phyloP scores from a whole-genome alignment of 2,797 vertebrate genomes.

The Lycodopsis pacificus region DNA sequence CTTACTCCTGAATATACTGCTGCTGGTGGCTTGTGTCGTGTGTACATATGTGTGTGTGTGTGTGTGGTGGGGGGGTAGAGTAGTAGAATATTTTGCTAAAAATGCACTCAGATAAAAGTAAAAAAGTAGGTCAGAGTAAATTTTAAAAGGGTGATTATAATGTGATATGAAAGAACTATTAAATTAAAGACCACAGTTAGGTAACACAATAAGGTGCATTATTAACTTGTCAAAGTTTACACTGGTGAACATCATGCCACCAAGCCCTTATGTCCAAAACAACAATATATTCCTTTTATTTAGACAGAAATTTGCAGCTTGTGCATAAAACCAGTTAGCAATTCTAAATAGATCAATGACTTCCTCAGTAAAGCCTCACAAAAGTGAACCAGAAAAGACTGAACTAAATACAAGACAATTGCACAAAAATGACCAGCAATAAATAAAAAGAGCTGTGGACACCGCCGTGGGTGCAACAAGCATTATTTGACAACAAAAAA shows the following conservation, averaged over 20 bases:
- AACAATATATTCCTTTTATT: not conserved
- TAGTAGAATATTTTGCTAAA: not conserved
- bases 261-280: not conserved
- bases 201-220: not conserved
- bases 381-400: not conserved
- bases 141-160: not conserved
- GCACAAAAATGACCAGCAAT: not conserved
- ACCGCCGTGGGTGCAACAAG: not conserved
- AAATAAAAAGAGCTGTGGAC: not conserved
- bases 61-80: not conserved
- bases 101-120: not conserved
- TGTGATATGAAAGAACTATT: not conserved
- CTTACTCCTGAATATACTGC: slow-evolving; percentile 32
- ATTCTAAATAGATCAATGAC: not conserved
- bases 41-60: slow-evolving; percentile 12
- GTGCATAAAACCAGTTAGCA: not conserved
- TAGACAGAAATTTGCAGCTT: not conserved
- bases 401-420: not conserved
- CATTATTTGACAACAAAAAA: not conserved
- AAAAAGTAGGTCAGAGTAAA: slow-evolving; percentile 21
- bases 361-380: not conserved
- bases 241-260: not conserved
- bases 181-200: not conserved
- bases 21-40: slow-evolving; percentile 24
- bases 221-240: not conserved